These are phyloP conservation scores for Orthosia cruda DNA, from an alignment of 2,888 invertebrate species.

Conservation along the genomic window DNA sequence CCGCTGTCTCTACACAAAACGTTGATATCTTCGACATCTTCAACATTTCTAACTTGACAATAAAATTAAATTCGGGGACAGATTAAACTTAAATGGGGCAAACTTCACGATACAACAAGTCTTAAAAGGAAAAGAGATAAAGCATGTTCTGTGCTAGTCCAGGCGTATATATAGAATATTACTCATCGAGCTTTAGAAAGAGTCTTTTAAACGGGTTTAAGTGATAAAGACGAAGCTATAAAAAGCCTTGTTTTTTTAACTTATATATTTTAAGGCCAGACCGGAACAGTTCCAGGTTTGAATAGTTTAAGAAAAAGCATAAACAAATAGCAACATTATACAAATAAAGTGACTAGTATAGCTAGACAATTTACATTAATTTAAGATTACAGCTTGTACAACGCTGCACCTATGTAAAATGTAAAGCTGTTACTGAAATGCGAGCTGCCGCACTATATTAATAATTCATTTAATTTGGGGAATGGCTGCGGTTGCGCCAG, in stretches of 20 bases:
- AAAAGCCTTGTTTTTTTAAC: neutral
- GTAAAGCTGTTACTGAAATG: constrained; percentile 3
- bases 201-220: neutral
- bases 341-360: neutral
- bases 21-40: constrained; percentile 32
- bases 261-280: neutral
- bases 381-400: constrained; percentile 12
- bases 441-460: constrained; percentile 26
- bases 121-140: neutral
- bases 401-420: constrained; percentile 5
- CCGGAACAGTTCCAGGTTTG: neutral
- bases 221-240: neutral
- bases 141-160: neutral
- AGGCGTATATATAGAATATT: neutral
- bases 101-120: constrained; percentile 2
- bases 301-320: neutral
- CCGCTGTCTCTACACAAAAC: constrained; percentile 34
- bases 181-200: neutral
- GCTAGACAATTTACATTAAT: neutral
- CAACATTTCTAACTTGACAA: constrained; percentile 4
- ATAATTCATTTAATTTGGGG: constrained; percentile 44
- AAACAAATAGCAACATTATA: neutral
- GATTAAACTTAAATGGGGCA: constrained; percentile 24
- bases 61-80: neutral
- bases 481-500: neutral